phyloP scores from a whole-genome alignment of 2,113 vertebrate species.

The Nannobrachium achirus region DNA sequence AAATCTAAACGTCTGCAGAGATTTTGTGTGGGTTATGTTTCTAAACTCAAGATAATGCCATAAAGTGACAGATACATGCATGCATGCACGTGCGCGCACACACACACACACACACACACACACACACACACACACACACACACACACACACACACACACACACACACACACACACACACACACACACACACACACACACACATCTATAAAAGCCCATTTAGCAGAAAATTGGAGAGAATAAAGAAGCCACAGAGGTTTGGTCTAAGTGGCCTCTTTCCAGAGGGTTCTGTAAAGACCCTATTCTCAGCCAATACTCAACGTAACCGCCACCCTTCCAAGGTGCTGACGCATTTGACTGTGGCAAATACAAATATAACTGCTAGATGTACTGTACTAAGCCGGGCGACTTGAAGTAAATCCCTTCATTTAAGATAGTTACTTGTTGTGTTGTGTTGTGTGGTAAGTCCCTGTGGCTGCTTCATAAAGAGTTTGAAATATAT shows the following conservation, averaged over 20 bases:
- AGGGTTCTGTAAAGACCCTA: slow-evolving; percentile 5
- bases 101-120: neutral
- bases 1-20: neutral
- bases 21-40: neutral
- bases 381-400: slow-evolving; percentile 24
- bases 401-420: slow-evolving; percentile 51
- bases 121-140: neutral
- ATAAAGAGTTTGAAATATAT: slow-evolving; percentile 40
- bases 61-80: no score
- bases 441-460: slow-evolving; percentile 49
- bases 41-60: neutral
- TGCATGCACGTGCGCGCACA: neutral
- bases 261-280: neutral
- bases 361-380: slow-evolving; percentile 53
- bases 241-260: slow-evolving; percentile 4
- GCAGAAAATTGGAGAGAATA: neutral
- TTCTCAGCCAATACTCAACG: slow-evolving; percentile 17
- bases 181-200: neutral
- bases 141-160: neutral
- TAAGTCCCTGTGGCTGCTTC: slow-evolving; percentile 44
- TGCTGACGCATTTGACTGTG: slow-evolving; percentile 41
- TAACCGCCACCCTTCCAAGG: slow-evolving; percentile 28
- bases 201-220: slow-evolving; percentile 1
- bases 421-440: slow-evolving; percentile 62
- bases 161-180: neutral